Evolutionary conservation across 2,797 vertebrate species (phyloP).

Genomic region (Lacerta viridis): DNA sequence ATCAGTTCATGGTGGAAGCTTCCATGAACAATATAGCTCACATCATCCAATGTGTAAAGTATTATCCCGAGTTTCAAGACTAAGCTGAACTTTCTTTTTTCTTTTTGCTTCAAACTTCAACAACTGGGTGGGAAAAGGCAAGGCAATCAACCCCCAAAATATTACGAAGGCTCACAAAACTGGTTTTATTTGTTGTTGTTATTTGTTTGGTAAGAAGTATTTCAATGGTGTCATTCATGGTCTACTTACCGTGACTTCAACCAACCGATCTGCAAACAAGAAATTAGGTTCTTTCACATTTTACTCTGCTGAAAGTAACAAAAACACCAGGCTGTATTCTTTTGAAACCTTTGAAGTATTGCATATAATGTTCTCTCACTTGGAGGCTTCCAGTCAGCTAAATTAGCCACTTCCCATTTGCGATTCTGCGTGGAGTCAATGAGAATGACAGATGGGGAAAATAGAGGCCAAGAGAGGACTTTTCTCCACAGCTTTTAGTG

Average conservation of each 20-base stretch:
- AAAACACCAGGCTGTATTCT: not conserved
- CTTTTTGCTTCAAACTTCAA: too few relatives aligned
- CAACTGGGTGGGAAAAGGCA: too few relatives aligned
- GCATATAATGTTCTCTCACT: not conserved
- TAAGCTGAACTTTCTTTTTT: too few relatives aligned
- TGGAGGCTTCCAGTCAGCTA: not conserved
- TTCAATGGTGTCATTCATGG: not conserved
- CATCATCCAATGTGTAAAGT: too few relatives aligned
- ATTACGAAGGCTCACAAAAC: not conserved
- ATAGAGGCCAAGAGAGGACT: not conserved
- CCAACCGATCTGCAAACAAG: not conserved
- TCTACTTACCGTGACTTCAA: not conserved
- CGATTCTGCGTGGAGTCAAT: not conserved
- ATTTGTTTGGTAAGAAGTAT: not conserved
- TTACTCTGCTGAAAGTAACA: not conserved
- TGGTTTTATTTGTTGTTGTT: not conserved
- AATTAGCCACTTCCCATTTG: not conserved
- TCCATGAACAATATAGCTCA: too few relatives aligned
- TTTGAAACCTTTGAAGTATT: not conserved
- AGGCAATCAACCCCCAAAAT: too few relatives aligned
- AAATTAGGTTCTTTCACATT: not conserved
- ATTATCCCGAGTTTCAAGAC: too few relatives aligned
- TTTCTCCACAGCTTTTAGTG: not conserved
- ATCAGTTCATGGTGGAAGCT: too few relatives aligned
- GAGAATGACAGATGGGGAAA: conserved; percentile 4